Evolutionary conservation across 2,888 invertebrate genomes (phyloP), one percentile per base, ranked within the genome.

Genomic region (Anthrax anthrax): DNA sequence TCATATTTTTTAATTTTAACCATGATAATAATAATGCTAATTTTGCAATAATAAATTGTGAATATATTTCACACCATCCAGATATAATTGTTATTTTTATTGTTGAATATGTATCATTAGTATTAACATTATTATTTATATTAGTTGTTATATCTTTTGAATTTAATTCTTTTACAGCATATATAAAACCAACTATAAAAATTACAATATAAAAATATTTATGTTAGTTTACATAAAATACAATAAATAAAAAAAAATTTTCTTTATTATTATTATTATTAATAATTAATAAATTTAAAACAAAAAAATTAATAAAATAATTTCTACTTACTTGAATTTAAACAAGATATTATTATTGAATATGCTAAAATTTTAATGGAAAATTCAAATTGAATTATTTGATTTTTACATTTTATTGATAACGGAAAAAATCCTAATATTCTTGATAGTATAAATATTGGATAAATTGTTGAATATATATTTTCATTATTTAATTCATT

Each of bases 41-140:
- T 10, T 50, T 40, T 17, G 55, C 57, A 23, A 59, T 43, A 1
- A 50, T 18, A 34, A 58, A 60, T 1, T 59, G 48, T 10, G 56
- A 56, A 19, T 54, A 52, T 16, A 59, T 53, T 49, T 60, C 58
- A 14, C 52, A 55, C 59, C 59, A 59, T 18, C 53, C 57, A 4
- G 57, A 54, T 13, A 56, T 52, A 43, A 54, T 56, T 2, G 58
- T 50, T 32, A 60, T 56, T 0, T 54, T 43, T 3, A 54, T n/a
- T n/a, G n/a, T n/a, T n/a, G n/a, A n/a, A n/a, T n/a, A 54, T 1
- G 47, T 44, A 6, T 51, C 53, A 43, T 54, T 47, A 1, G 52
- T 14, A 27, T 44, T 48, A n/a, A n/a, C n/a, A n/a, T n/a, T n/a
- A n/a, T n/a, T n/a, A n/a, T n/a, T n/a, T n/a, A n/a, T n/a, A n/a